Evolutionary conservation across 2,797 vertebrate genomes (phyloP).

Genomic region (Xiphorhynchus erythropygius): DNA sequence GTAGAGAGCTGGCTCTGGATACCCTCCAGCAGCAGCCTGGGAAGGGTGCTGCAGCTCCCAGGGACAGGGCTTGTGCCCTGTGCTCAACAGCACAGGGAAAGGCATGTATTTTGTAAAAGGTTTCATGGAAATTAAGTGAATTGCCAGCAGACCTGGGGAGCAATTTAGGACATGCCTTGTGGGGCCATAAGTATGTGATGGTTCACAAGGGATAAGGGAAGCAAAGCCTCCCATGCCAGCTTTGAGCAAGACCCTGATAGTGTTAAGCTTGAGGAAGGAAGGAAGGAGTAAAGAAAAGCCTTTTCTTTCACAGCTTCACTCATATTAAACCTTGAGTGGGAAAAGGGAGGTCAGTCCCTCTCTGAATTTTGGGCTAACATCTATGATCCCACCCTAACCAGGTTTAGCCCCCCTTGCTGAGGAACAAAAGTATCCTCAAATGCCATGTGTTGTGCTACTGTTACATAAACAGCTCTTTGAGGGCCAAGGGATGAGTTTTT

Average conservation of each 20-base stretch:
- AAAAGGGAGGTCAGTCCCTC: background rate
- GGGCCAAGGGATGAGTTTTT: fast-evolving
- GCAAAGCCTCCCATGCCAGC: background rate
- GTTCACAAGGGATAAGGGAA: background rate
- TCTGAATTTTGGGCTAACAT: background rate
- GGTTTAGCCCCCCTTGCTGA: background rate
- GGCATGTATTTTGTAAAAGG: background rate
- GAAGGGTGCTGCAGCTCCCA: background rate
- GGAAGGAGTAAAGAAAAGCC: background rate
- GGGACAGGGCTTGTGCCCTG: background rate
- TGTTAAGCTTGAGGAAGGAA: background rate
- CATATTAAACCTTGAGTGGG: background rate
- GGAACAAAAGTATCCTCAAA: background rate
- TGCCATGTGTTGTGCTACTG: background rate
- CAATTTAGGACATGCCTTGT: background rate
- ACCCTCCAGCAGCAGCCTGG: background rate
- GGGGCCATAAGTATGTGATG: background rate
- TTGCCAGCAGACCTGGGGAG: background rate
- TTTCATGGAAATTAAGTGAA: background rate
- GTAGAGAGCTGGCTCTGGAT: background rate
- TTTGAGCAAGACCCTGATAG: background rate
- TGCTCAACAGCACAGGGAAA: background rate
- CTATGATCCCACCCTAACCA: background rate
- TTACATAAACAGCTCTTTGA: background rate
- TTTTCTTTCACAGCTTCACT: background rate